phyloP scores from a whole-genome alignment of 2,888 invertebrate species.

The Bugulina stolonifera region DNA sequence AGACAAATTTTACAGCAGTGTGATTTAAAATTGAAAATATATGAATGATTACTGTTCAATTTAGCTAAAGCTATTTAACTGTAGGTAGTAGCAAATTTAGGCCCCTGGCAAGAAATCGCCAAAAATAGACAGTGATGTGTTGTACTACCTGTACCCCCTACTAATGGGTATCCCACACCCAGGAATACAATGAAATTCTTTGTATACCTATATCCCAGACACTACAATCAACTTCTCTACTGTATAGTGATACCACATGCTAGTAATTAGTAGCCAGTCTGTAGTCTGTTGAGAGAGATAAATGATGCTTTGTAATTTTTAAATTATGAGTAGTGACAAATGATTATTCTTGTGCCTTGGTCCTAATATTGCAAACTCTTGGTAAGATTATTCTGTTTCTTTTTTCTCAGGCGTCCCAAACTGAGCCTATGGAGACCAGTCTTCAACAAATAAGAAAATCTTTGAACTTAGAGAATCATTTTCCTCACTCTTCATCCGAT shows the following conservation, averaged over 20 bases:
- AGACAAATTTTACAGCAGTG: too few relatives aligned
- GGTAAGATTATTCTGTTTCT: background rate
- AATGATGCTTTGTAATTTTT: too few relatives aligned
- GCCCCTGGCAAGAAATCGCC: background rate
- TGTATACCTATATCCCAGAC: background rate
- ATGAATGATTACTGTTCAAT: too few relatives aligned
- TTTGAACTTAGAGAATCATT: constrained; percentile 16
- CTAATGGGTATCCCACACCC: constrained; percentile 7
- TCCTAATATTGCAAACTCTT: too few relatives aligned
- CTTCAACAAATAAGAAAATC: background rate
- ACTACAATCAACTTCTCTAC: constrained; percentile 8
- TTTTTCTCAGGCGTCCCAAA: background rate
- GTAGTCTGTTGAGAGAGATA: background rate
- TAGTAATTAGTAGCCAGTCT: constrained; percentile 12
- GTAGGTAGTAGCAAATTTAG: too few relatives aligned
- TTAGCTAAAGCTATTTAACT: too few relatives aligned
- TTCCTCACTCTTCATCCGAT: constrained; percentile 9
- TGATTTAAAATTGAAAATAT: too few relatives aligned
- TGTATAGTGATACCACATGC: background rate
- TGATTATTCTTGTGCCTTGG: too few relatives aligned
- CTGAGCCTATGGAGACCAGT: background rate
- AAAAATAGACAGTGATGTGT: constrained; percentile 2
- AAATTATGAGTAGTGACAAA: too few relatives aligned
- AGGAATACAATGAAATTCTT: constrained; percentile 8
- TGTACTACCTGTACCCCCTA: background rate